These are phyloP conservation scores for Colius striatus DNA, from an alignment of 2,113 vertebrate genomes.

Conservation along the genomic window DNA sequence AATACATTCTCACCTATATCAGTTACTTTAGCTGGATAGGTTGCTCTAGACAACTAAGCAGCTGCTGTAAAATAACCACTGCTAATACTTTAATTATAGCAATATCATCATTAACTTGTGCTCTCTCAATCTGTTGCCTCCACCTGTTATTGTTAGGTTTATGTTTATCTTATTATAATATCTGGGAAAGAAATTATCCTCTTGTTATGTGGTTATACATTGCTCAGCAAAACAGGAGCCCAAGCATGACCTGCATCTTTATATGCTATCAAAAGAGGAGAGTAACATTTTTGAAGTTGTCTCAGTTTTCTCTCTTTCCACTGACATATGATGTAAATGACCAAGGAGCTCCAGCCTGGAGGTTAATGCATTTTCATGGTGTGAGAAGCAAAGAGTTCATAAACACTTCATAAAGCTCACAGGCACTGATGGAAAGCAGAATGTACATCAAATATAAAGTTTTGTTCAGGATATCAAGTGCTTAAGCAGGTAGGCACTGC, in stretches of 20 bases:
- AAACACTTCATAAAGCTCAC: conserved; percentile 25
- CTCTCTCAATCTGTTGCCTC: conserved; percentile 45
- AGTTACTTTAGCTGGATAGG: not conserved
- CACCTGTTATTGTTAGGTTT: conserved; percentile 32
- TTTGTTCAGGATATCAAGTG: not conserved
- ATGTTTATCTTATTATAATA: not conserved
- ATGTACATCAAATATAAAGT: not conserved
- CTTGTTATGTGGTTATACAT: not conserved
- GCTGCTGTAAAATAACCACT: conserved; percentile 26
- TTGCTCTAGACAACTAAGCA: conserved; percentile 25
- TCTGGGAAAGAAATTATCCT: not conserved
- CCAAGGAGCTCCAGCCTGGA: not conserved
- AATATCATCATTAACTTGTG: conserved; percentile 37
- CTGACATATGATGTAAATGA: not conserved
- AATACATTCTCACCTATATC: not conserved
- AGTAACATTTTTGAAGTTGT: not conserved
- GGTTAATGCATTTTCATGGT: not conserved
- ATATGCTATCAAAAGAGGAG: not conserved
- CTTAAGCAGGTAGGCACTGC: not conserved
- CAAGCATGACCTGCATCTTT: not conserved
- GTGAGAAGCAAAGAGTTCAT: not conserved
- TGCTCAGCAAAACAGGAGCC: not conserved
- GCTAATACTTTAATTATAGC: conserved; percentile 37
- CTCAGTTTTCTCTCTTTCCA: not conserved
- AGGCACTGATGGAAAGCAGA: conserved; percentile 17